Evolutionary conservation across 2,888 invertebrate species (phyloP).

Genomic region (Epinotia nisella): DNA sequence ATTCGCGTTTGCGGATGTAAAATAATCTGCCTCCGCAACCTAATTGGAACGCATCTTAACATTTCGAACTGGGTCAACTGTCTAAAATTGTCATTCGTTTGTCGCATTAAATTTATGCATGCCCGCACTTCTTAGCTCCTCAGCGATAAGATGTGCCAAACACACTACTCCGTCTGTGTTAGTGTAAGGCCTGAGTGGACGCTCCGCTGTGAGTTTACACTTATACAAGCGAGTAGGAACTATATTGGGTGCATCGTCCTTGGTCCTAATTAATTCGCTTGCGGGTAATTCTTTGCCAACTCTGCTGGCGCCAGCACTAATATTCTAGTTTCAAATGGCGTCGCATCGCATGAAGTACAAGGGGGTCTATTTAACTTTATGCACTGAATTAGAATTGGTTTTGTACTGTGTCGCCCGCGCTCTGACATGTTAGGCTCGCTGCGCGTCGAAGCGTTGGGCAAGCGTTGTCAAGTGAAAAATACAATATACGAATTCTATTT

Average conservation of each 20-base stretch:
- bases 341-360: conserved; percentile 14
- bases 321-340: conserved; percentile 48
- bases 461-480: background rate
- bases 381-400: background rate
- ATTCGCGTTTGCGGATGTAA: background rate
- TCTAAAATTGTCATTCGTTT: conserved; percentile 21
- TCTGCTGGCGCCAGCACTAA: conserved; percentile 66
- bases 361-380: background rate
- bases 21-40: background rate
- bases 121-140: background rate
- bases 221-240: conserved; percentile 8
- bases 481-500: background rate
- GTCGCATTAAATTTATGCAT: background rate
- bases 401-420: background rate
- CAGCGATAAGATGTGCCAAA: conserved; percentile 20
- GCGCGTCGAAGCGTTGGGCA: background rate
- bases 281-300: conserved; percentile 61
- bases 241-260: conserved; percentile 19
- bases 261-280: conserved; percentile 60
- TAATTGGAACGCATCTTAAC: background rate
- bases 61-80: conserved; percentile 12
- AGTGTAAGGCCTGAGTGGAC: too few relatives aligned
- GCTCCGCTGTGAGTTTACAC: too few relatives aligned
- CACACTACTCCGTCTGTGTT: conserved; percentile 30
- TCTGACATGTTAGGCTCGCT: background rate